Evolutionary conservation across 2,888 invertebrate species (phyloP), one percentile per base, ranked within the genome.

Genomic region (Lutraria lutraria): DNA sequence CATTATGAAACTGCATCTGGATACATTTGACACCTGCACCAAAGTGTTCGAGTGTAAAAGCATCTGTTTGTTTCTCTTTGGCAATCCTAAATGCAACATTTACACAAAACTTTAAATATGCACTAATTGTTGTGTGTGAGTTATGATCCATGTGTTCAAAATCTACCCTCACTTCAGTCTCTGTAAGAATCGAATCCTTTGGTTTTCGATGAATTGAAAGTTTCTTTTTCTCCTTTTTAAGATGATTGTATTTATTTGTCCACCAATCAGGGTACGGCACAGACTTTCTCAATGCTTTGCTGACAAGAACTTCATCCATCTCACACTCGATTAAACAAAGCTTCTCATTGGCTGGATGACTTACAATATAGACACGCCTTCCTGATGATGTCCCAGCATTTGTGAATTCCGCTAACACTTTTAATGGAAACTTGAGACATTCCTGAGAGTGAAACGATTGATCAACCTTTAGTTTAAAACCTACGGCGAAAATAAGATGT

Each of bases 261-360:
- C 91, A 91, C 91, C 91, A 91, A 15, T 88, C 81, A 8, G 91
- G 91, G 43, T 85, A 91, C 0, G 87, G 29, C 19, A 76, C 72
- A n/a, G 90, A 83, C 81, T 85, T 87, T 53, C 86, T 85, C 19
- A 63, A 81, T 13, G 8, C 52, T 79, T 68, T 90, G 34, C 63
- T 79, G 13, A 91, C 86, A 2, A 91, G 43, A 19, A 90, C 90
- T 43, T 91, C 91, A 81, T 91, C 87, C 81, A 87, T 81, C 25
- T 83, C 56, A 76, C 91, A 90, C 12, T 54, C 76, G 29, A 79
- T 87, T 15, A 87, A 87, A 29, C 85, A 85, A 19, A 12, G 19
- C 4, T 53, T 25, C 31, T 82, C 31, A 34, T 34, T 60, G n/a
- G 43, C 60, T 52, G 82, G 76, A 60, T 90, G 90, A n/a, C 63